Base-by-base conservation (phyloP, 2,888 invertebrate genomes). In the Sipha maydis region DNA sequence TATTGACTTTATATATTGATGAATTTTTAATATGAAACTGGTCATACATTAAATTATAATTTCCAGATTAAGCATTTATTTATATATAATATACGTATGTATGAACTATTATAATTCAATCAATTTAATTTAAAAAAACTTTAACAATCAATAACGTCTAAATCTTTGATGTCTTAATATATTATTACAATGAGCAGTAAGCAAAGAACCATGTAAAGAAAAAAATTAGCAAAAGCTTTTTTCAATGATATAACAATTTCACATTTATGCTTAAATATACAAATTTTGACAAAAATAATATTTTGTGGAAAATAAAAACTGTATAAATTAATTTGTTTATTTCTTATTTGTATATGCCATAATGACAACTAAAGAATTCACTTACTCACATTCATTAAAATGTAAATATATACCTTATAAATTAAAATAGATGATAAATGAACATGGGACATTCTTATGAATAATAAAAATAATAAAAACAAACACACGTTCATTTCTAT, bases 211-310 rank as follows among this genome's bases (percentile, higher is more conserved):
- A n/a, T n/a, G 14, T 21, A 75, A 38, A 31, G 8, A 80, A 38
- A 67, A 38, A 82, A 41, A 82, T 11, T 38, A 38, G 17, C 38
- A 80, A 79, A 67, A 82, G 17, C 71, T 48, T 69, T 48, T 28
- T 56, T 71, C 31, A 25, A 54, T 75, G 34, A 75, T 38, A 83
- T 75, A 56, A 34, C 54, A 73, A 73, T 54, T 75, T 56, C n/a
- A 82, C 4, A 83, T 56, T 38, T 61, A 61, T 28, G 11, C 19
- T 78, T 11, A 31, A 21, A 78, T 19, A 54, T 11, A 54, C 5
- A 34, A 61, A 61, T 5, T 56, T 61, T 1, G 25, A 25, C 31
- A 54, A 82, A n/a, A 19, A 14, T 48, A 14, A 14, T 14, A 41
- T 28, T n/a, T 69, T 0, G 48, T 25, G 7, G 21, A 3, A 48